Conservation (phyloP, 2,888 invertebrate genomes). For the Amiota mariae region DNA sequence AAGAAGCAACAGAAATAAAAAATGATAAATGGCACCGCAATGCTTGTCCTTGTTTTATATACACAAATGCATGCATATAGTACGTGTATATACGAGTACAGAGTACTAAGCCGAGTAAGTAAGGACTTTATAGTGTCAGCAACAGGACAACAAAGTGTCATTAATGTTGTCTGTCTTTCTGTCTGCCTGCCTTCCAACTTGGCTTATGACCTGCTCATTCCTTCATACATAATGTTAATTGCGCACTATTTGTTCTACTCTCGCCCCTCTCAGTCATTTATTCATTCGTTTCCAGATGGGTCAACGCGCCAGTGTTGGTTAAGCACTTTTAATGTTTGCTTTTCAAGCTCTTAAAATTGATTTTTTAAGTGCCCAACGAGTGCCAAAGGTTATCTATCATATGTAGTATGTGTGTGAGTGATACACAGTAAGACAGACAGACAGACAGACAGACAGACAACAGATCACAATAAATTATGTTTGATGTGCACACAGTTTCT, state of each 20-base stretch:
- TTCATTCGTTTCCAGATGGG: background rate
- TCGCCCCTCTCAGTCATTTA: too few species aligned
- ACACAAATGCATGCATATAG: too few species aligned
- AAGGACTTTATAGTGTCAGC: background rate
- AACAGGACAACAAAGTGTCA: slow-evolving; percentile 15
- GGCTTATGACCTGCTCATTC: background rate
- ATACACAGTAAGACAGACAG: too few species aligned
- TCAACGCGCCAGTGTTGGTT: background rate
- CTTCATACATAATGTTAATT: slow-evolving; percentile 12
- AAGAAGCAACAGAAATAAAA: slow-evolving; percentile 26
- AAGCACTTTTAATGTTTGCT: background rate
- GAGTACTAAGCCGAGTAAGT: too few species aligned
- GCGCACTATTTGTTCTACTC: background rate
- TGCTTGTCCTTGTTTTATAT: slow-evolving; percentile 28
- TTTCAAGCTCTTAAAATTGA: background rate
- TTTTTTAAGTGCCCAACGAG: slow-evolving; percentile 1
- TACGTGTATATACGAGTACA: too few species aligned
- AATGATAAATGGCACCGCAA: slow-evolving; percentile 31
- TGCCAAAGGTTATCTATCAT: too few species aligned
- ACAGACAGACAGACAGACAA: too few species aligned
- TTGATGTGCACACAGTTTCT: too few species aligned
- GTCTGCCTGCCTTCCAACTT: background rate
- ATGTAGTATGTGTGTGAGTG: too few species aligned
- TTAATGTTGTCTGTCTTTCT: slow-evolving; percentile 4
- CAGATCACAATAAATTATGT: too few species aligned